phyloP scores from a whole-genome alignment of 2,113 vertebrate species.

The Eolophus roseicapilla region DNA sequence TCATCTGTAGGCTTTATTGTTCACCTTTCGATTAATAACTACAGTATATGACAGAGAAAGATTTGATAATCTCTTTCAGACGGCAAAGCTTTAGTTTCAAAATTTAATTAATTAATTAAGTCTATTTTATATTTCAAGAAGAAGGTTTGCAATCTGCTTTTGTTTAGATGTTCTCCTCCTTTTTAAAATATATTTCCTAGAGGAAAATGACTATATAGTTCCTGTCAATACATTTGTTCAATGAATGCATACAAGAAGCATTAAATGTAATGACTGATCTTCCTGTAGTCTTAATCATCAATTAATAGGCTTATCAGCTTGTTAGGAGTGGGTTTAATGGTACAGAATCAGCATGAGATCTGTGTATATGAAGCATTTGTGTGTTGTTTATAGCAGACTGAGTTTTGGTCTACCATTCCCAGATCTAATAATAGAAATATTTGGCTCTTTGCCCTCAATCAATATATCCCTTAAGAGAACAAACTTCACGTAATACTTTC shows the following conservation, averaged over 20 bases:
- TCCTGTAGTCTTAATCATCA: constrained; percentile 73
- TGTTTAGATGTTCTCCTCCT: neutral
- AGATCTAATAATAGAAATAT: constrained; percentile 66
- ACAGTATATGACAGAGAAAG: neutral
- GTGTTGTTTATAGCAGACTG: constrained; percentile 59
- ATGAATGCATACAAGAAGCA: constrained; percentile 53
- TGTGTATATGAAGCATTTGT: constrained; percentile 59
- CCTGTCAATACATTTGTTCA: constrained; percentile 47
- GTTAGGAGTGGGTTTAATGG: constrained; percentile 64
- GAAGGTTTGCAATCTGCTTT: neutral
- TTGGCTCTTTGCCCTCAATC: constrained; percentile 67
- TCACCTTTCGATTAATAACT: constrained; percentile 10
- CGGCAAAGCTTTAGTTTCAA: constrained; percentile 23
- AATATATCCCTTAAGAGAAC: constrained; percentile 59
- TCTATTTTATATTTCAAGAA: neutral
- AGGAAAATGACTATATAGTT: neutral
- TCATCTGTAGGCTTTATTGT: neutral
- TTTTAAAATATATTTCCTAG: neutral
- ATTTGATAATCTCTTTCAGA: constrained; percentile 5
- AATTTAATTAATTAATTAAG: constrained; percentile 18
- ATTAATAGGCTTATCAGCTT: constrained; percentile 77
- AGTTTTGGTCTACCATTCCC: constrained; percentile 54
- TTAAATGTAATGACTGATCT: constrained; percentile 72
- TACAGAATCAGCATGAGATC: constrained; percentile 73
- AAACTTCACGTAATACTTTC: constrained; percentile 64